phyloP scores from a whole-genome alignment of 2,797 vertebrate species.

The Otolemur crassicaudatus region DNA sequence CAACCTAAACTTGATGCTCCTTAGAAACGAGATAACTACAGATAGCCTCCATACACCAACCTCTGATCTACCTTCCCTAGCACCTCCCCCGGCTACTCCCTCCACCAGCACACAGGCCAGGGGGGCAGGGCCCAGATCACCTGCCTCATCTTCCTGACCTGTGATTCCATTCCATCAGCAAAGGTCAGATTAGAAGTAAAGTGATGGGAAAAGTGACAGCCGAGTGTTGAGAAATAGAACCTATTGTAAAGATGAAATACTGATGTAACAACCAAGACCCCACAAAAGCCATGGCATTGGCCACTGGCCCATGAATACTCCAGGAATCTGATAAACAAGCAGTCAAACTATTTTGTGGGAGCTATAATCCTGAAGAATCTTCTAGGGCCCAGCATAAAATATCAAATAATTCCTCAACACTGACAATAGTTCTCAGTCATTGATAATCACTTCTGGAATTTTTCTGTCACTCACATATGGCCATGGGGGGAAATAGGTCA shows the following conservation, averaged over 20 bases:
- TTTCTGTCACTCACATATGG: neutral
- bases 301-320: neutral
- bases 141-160: neutral
- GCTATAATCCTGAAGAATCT: neutral
- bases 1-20: neutral
- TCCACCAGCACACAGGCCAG: too few relatives aligned
- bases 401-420: neutral
- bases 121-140: neutral
- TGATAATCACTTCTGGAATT: neutral
- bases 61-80: neutral
- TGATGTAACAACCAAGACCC: neutral
- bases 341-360: neutral
- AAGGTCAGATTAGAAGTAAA: neutral
- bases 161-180: neutral
- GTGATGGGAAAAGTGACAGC: neutral
- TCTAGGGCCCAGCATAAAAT: neutral
- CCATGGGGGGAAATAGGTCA: neutral
- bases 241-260: neutral
- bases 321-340: neutral
- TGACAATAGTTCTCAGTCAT: neutral
- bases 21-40: neutral
- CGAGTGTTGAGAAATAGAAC: neutral
- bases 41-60: neutral
- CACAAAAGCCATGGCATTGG: neutral
- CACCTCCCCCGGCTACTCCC: neutral